A percentile compares a stretch with the other conserved stretches of the same genome.
These are phyloP conservation scores for Mylabris phalerata DNA, from an alignment of 1,140 invertebrate species.

Conservation along the genomic window DNA sequence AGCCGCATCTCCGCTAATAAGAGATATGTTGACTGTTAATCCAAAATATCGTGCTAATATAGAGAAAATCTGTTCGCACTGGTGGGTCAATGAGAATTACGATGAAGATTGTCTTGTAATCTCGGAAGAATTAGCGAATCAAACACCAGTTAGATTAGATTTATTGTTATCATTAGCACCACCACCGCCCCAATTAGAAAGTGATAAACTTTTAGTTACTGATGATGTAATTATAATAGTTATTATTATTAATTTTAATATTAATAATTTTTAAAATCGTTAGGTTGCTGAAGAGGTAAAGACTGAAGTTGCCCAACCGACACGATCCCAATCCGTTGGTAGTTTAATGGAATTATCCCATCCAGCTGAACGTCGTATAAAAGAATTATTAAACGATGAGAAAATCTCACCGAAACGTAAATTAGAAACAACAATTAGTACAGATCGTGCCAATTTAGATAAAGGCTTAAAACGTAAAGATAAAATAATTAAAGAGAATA, in stretches of 20 bases:
- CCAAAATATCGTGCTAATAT: constrained; percentile 85
- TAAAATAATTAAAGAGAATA: constrained; percentile 40
- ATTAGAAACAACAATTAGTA: constrained; percentile 61
- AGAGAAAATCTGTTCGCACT: constrained; percentile 88
- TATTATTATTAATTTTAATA: neutral
- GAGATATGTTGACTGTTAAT: constrained; percentile 88
- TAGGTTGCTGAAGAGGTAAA: constrained; percentile 28
- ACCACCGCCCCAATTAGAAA: constrained; percentile 49
- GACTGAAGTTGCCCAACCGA: constrained; percentile 43
- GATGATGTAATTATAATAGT: constrained; percentile 38
- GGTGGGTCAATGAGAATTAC: constrained; percentile 89
- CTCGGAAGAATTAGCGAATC: constrained; percentile 80
- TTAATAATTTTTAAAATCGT: constrained; percentile 4
- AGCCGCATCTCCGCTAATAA: constrained; percentile 91
- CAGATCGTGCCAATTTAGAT: constrained; percentile 46
- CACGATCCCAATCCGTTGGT: constrained; percentile 59
- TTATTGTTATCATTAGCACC: constrained; percentile 78
- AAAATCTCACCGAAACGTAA: constrained; percentile 53
- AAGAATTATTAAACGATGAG: constrained; percentile 58
- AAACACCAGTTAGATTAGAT: constrained; percentile 83
- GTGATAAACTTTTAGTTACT: constrained; percentile 62
- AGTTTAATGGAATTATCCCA: constrained; percentile 56
- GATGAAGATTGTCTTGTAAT: constrained; percentile 75
- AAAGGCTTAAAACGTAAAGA: constrained; percentile 56
- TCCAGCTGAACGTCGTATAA: constrained; percentile 52